Percentiles rank a stretch among this genome's conserved stretches.
Conservation (phyloP, 2,113 vertebrate species). For the Eclectus roratus region DNA sequence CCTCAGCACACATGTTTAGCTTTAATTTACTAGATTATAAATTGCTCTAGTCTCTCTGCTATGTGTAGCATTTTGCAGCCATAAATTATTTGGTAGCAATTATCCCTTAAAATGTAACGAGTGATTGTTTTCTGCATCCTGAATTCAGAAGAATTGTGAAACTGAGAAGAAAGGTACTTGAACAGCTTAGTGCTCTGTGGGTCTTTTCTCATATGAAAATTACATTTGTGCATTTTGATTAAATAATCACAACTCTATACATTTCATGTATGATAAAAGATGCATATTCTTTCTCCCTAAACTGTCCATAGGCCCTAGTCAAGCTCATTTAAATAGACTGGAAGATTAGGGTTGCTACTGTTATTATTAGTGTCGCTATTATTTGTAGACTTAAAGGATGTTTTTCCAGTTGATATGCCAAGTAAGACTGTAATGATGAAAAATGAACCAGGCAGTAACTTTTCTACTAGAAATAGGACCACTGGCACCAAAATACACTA, state of each 20-base stretch:
- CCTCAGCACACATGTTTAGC: conserved; percentile 29
- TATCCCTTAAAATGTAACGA: conserved; percentile 66
- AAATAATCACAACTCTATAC: background rate
- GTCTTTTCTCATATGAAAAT: background rate
- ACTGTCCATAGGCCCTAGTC: background rate
- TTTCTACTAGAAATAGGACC: background rate
- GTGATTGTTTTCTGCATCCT: conserved; percentile 51
- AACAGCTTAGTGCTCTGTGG: background rate
- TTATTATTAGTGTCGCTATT: background rate
- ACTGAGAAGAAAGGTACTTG: background rate
- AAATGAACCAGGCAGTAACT: background rate
- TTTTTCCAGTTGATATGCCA: background rate
- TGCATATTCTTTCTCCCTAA: background rate
- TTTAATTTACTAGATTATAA: conserved; percentile 73
- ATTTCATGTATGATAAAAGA: background rate
- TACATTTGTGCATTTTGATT: background rate
- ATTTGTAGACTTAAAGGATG: background rate
- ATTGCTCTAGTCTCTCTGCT: conserved; percentile 48
- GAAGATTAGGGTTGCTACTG: background rate
- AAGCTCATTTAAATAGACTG: background rate
- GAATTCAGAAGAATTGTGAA: conserved; percentile 53
- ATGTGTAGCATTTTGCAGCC: conserved; percentile 32
- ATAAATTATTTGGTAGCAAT: conserved; percentile 76
- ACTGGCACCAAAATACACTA: background rate
- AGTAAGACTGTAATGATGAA: background rate